Evolutionary conservation across 2,113 vertebrate species (phyloP).

Genomic region (Zosterops borbonicus): DNA sequence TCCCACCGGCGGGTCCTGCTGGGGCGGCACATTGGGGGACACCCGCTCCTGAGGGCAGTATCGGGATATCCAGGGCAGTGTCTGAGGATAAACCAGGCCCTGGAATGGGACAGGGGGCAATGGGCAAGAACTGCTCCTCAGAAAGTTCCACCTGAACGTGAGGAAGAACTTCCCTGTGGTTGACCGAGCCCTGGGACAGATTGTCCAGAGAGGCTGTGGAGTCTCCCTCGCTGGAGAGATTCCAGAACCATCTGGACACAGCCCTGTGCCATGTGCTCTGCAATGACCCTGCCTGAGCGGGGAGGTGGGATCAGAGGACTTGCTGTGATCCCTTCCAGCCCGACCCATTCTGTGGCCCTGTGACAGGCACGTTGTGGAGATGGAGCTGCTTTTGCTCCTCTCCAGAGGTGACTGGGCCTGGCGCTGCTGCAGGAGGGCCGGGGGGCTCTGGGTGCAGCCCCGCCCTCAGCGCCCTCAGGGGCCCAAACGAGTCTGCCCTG

Average conservation of each 20-base stretch:
- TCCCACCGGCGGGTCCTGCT: accelerated
- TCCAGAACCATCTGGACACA: neutral
- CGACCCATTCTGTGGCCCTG: neutral
- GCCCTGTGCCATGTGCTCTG: neutral
- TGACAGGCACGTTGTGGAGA: neutral
- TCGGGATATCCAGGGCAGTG: too few species aligned
- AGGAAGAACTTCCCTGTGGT: neutral
- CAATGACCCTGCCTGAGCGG: neutral
- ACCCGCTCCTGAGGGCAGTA: accelerated
- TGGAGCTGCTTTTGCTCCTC: neutral
- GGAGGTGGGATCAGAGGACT: neutral
- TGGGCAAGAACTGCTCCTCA: neutral
- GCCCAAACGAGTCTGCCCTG: accelerated
- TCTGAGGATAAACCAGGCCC: neutral
- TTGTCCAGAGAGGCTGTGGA: neutral
- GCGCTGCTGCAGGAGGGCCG: accelerated
- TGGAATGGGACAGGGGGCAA: neutral
- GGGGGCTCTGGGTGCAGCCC: neutral
- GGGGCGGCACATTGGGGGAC: neutral
- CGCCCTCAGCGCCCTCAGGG: neutral
- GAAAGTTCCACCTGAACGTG: neutral
- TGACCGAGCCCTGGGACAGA: neutral
- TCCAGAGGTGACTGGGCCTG: accelerated
- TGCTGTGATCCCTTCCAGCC: neutral
- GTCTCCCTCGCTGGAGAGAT: neutral